These are phyloP conservation scores for Tursiops truncatus DNA, from an alignment of 2,113 vertebrate species.

Conservation along the genomic window DNA sequence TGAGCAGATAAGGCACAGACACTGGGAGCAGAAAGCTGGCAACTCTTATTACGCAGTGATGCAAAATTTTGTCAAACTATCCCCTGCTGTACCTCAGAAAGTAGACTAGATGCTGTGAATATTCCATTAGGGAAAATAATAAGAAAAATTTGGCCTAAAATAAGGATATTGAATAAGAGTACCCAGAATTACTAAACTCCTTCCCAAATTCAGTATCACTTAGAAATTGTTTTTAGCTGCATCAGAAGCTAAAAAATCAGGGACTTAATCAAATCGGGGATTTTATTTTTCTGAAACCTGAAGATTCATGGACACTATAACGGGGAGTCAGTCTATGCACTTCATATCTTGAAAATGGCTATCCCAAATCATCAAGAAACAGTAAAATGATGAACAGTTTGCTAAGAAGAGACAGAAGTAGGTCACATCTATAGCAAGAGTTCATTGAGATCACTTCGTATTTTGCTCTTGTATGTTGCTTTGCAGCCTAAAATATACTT, in stretches of 20 bases:
- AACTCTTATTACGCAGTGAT: background rate
- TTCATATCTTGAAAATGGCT: background rate
- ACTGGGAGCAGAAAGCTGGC: background rate
- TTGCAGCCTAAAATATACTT: background rate
- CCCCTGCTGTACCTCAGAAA: background rate
- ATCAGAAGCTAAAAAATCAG: background rate
- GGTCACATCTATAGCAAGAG: background rate
- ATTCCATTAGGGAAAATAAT: background rate
- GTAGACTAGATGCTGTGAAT: background rate
- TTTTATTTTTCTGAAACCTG: background rate
- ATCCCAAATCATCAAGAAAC: background rate
- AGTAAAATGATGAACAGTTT: background rate
- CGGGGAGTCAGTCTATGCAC: background rate
- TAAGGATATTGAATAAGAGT: background rate
- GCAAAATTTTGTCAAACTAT: background rate
- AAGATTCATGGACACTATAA: background rate
- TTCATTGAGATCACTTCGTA: background rate
- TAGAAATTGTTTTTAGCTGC: background rate
- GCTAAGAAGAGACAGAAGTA: background rate
- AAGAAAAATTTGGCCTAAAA: background rate
- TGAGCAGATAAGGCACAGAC: background rate
- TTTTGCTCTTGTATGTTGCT: background rate
- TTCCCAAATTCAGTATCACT: background rate
- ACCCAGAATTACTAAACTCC: background rate
- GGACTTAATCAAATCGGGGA: background rate